Conservation (phyloP, 2,113 vertebrate species). For the Zosterops borbonicus region DNA sequence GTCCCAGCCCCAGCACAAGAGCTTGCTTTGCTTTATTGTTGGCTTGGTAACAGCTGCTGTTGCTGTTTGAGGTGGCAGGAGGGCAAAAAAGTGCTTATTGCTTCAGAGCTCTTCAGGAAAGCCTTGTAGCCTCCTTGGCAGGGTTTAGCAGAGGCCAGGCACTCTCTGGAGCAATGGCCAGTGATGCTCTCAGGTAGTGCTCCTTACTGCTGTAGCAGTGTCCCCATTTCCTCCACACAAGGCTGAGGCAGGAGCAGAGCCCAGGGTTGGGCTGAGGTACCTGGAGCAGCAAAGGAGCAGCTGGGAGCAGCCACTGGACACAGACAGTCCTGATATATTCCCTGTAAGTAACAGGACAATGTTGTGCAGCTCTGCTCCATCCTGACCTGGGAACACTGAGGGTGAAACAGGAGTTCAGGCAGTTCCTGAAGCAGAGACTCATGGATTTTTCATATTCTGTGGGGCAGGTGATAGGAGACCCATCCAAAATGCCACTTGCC, state of each 20-base stretch:
- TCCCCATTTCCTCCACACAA: not conserved
- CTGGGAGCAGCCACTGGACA: not conserved
- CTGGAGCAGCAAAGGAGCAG: not conserved
- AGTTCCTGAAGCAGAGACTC: not conserved
- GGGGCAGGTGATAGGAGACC: not conserved
- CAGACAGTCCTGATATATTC: not conserved
- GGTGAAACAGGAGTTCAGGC: not conserved
- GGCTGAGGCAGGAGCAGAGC: not conserved
- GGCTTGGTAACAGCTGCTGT: slow-evolving; percentile 63
- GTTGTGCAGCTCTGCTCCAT: not conserved
- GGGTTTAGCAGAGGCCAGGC: slow-evolving; percentile 17
- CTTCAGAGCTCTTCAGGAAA: slow-evolving; percentile 39
- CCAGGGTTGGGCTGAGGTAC: not conserved
- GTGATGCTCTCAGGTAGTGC: rapidly evolving
- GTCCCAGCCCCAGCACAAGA: not conserved
- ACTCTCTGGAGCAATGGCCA: not conserved
- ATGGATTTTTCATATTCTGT: not conserved
- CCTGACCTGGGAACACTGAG: not conserved
- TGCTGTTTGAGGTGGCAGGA: slow-evolving; percentile 40
- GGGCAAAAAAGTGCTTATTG: slow-evolving; percentile 50
- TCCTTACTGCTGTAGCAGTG: not conserved
- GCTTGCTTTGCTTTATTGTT: slow-evolving; percentile 22
- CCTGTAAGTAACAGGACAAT: not conserved
- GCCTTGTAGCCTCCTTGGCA: not conserved
- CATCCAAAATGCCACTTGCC: not conserved